phyloP scores from a whole-genome alignment of 2,888 invertebrate species.

The Drosophila stalkeri region DNA sequence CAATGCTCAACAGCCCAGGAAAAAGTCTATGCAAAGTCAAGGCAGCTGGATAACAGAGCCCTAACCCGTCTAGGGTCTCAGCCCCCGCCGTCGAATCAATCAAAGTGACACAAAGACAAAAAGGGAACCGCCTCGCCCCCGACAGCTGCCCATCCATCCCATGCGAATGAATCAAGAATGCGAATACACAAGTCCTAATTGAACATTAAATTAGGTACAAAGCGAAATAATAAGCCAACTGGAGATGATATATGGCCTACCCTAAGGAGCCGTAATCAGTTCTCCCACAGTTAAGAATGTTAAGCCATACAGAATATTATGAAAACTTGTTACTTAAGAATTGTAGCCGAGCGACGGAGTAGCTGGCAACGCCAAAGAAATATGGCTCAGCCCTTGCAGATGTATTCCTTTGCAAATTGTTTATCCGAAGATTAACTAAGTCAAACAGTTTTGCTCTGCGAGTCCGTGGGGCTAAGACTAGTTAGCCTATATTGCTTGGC shows the following conservation, averaged over 20 bases:
- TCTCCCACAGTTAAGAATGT: background rate
- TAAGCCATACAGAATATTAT: background rate
- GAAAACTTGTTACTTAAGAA: conserved; percentile 7
- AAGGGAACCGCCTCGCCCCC: background rate
- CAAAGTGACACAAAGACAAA: conserved; percentile 48
- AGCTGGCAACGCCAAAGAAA: background rate
- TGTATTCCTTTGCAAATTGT: background rate
- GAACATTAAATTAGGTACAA: conserved; percentile 61
- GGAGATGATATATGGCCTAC: conserved; percentile 29
- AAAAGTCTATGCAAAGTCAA: conserved; percentile 24
- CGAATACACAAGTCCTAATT: conserved; percentile 56
- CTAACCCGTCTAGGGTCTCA: background rate
- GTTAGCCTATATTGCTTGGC: background rate
- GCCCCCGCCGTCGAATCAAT: conserved; percentile 40
- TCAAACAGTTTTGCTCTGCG: background rate
- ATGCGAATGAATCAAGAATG: conserved; percentile 40
- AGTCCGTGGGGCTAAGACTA: background rate
- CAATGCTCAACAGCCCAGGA: conserved; percentile 41
- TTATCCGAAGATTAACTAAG: background rate
- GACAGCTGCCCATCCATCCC: background rate
- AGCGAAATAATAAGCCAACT: conserved; percentile 18
- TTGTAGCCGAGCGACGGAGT: background rate
- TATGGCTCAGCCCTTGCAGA: background rate
- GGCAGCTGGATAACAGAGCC: background rate
- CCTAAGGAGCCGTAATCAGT: conserved; percentile 17